These are phyloP conservation scores for Mylabris phalerata DNA, from an alignment of 1,140 invertebrate species.

Conservation along the genomic window DNA sequence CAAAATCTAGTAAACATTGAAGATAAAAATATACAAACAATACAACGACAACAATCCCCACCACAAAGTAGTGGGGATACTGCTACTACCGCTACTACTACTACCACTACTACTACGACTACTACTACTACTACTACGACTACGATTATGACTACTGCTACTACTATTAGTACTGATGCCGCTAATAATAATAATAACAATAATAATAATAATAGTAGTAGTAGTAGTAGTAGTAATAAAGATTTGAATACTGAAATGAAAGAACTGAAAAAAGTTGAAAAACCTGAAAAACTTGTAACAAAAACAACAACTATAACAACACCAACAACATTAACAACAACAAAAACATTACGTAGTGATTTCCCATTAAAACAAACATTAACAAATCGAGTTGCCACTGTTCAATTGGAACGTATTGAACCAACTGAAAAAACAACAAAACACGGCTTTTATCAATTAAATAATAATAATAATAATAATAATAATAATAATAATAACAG, in stretches of 20 bases:
- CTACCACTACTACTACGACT: not conserved
- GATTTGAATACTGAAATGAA: too few species aligned
- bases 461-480: constrained; percentile 12
- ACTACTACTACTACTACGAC: not conserved
- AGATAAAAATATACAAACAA: constrained; percentile 8
- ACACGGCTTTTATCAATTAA: constrained; percentile 32
- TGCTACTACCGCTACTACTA: too few species aligned
- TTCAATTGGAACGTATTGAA: constrained; percentile 22
- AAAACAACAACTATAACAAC: too few species aligned
- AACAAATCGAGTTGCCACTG: constrained; percentile 18
- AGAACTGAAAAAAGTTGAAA: not conserved
- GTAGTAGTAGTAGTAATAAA: too few species aligned
- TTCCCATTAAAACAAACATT: constrained; percentile 17
- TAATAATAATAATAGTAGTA: too few species aligned
- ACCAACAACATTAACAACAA: not conserved
- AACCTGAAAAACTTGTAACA: not conserved
- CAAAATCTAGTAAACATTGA: not conserved
- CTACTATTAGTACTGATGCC: too few species aligned
- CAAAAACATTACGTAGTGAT: constrained; percentile 21
- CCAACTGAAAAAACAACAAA: constrained; percentile 20
- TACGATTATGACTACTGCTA: too few species aligned
- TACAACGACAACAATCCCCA: not conserved
- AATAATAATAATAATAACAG: not conserved
- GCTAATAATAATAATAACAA: too few species aligned
- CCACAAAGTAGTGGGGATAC: too few species aligned